Base-by-base conservation (phyloP, 2,113 vertebrate genomes). In the Peromyscus maniculatus region DNA sequence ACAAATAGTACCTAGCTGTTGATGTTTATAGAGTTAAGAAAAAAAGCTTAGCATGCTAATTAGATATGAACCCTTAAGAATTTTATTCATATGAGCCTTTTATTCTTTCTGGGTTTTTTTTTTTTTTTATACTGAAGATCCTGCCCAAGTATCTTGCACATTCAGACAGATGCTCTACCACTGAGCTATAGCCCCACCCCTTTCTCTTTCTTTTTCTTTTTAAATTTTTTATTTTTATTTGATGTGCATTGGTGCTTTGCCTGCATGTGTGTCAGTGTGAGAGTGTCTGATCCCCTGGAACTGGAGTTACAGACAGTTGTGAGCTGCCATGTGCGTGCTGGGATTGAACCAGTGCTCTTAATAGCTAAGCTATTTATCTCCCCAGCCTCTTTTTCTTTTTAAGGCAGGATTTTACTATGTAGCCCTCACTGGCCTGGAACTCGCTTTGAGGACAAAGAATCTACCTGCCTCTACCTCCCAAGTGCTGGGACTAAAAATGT, bases 41-140 rank as follows among this genome's bases (percentile, higher is more conserved):
- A 80, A 91, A 96, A 91, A 52, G 39, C 26, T 92, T 64, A 79
- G 31, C 19, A 55, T 92, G 39, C 69, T 95, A 82, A 69, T 91
- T 94, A 95, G 46, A 59, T 87, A 16, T 88, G 84, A 92, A 79
- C 92, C 36, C 55, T 96, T 31, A 86, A 36, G 59, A 39, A 31
- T 64, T 96, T 93, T 97, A 95, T 86, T 64, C 71, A 75, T 80
- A 39, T 66, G 13, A 26, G 31, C n/a, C 31, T 43, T 92, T 92
- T 93, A 28, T 91, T 96, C n/a, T 78, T 15, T 39, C 75, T 96
- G 74, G 5, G 4, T 39, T 43, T 66, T n/a, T 4, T 6, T 39
- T 43, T 66, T n/a, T 4, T 64, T 26, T 62, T 84, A 80, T 57
- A 57, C 19, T 83, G 55, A 59, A n/a, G 55, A 59, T 59, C 6